These are phyloP conservation scores for Xyliphius kryptos DNA, from an alignment of 2,113 vertebrate species.

Conservation along the genomic window DNA sequence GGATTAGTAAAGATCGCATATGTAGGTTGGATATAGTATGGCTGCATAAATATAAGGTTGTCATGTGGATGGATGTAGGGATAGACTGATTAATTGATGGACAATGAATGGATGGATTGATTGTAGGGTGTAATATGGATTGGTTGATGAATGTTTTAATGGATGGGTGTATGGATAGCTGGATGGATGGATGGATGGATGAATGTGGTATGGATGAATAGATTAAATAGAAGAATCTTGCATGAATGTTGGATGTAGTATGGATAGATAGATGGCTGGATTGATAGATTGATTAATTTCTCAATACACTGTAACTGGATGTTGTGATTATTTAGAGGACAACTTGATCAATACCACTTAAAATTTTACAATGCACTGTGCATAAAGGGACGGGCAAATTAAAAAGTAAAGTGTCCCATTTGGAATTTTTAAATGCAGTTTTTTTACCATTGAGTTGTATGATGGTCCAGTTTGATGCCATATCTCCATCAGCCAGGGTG, in stretches of 20 bases:
- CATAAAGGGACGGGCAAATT: too few relatives aligned
- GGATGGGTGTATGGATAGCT: background rate
- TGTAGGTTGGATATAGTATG: background rate
- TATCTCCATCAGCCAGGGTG: constrained; percentile 52
- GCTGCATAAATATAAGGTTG: background rate
- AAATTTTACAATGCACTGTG: too few relatives aligned
- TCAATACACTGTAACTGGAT: background rate
- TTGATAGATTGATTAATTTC: background rate
- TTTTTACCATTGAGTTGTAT: constrained; percentile 70
- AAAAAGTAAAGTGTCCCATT: too few relatives aligned
- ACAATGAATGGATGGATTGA: background rate
- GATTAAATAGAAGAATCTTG: background rate
- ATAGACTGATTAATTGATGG: background rate
- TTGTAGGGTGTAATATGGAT: too few relatives aligned
- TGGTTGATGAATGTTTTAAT: background rate
- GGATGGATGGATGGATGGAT: background rate
- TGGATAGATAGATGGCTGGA: background rate
- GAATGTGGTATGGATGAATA: background rate
- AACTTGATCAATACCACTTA: too few relatives aligned
- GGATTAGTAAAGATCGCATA: too few relatives aligned
- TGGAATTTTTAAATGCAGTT: background rate
- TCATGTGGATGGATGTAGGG: background rate
- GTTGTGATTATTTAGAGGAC: background rate
- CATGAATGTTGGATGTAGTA: background rate
- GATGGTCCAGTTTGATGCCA: constrained; percentile 80